Evolutionary conservation across 1,140 invertebrate species (phyloP), one percentile per base, ranked within the genome.

Genomic region (Globodera rostochiensis): DNA sequence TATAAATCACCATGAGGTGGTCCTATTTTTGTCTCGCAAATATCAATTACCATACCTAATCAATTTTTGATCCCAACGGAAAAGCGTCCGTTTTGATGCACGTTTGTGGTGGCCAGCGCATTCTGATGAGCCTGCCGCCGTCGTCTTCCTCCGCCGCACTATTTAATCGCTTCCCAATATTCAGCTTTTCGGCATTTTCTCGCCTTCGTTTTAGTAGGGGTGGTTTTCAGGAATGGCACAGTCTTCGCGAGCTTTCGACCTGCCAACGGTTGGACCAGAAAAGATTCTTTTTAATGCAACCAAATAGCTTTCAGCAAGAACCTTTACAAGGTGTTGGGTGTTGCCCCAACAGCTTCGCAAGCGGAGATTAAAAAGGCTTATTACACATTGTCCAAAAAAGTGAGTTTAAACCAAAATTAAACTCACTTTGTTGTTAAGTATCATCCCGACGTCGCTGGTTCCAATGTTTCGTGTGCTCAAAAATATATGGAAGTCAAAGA

Each of bases 401-500:
- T 78, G 25, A 6, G n/a, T 36, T 64, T 36, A 36, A 36, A 3
- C 36, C 36, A 36, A 36, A 36, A 36, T 36, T 36, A 1, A 36
- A 13, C 21, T 50, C 13, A 15, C 49, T 69, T 76, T 77, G 25
- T 60, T 21, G 8, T 79, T 47, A 15, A 80, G 79, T 80, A 80
- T 21, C 79, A 80, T 80, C 79, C 79, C 13, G 79, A 80, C 50
- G 79, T 80, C 49, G 6, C 45, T 13, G 79, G 79, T 25, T 80
- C 79, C 25, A 80, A 70, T 49, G 75, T 21, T 13, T 21, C 49
- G 8, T 80, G 64, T 21, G 69, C 45, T 13, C 36, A 73, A 36
- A 80, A 80, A 79, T 80, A 73, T 80, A 11, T 80, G 15, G 79
- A 80, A 74, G 53, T 80, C 64, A 49, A 60, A 67, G 75, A 80